phyloP scores from a whole-genome alignment of 2,888 invertebrate species.

The Eucriotettix oculatus region DNA sequence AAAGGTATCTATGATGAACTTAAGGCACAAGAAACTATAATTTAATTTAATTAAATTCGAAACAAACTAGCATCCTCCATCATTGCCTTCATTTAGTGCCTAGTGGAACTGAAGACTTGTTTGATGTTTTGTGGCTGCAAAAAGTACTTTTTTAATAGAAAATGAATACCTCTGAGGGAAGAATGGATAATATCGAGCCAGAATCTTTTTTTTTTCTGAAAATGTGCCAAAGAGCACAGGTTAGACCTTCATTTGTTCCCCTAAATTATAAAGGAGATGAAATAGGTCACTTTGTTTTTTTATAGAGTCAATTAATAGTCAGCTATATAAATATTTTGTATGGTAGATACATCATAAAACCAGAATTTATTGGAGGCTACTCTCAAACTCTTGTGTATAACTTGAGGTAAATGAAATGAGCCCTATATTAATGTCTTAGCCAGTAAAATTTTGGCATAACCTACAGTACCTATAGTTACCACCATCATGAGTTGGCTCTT shows the following conservation, averaged over 20 bases:
- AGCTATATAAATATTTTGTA: background rate
- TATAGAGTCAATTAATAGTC: background rate
- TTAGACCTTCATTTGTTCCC: too few species aligned
- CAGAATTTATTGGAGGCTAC: too few species aligned
- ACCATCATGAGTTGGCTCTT: background rate
- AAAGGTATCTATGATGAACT: background rate
- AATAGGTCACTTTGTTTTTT: background rate
- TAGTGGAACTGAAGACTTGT: slow-evolving; percentile 8
- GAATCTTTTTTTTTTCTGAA: too few species aligned
- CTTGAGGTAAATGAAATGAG: background rate
- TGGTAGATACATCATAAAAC: background rate
- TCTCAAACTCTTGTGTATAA: background rate
- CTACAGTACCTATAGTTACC: background rate
- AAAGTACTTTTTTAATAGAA: too few species aligned
- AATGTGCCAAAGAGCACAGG: too few species aligned
- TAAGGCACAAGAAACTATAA: too few species aligned
- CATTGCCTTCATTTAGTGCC: slow-evolving; percentile 12
- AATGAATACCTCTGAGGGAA: too few species aligned
- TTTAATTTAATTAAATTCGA: too few species aligned
- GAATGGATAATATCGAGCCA: too few species aligned
- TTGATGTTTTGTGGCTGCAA: background rate
- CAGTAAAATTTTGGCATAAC: background rate
- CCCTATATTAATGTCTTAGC: background rate
- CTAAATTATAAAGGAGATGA: too few species aligned
- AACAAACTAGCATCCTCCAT: background rate